Base-by-base conservation (phyloP, 1,140 invertebrate species). In the Nasonia giraulti region DNA sequence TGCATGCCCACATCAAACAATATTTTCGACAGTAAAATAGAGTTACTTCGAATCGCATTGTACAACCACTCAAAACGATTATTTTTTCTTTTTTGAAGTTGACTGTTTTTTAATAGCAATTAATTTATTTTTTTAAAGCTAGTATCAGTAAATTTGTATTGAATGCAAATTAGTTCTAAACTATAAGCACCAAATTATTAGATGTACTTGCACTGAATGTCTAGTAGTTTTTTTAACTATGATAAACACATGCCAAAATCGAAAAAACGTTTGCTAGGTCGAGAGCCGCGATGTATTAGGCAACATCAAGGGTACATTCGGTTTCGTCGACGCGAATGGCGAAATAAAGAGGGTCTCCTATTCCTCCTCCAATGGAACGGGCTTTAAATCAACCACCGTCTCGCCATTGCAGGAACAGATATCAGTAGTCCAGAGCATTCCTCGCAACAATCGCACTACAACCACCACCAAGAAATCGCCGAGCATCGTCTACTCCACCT, bases 341-440 rank as follows among this genome's bases (percentile, higher is more conserved):
- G 95, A 97, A 90, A 95, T 97, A 80, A 97, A 97, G 92, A 94
- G 96, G 71, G 96, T 97, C n/a, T 96, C 97, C 7, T 98, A 98
- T 91, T 95, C 95, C 8, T 94, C 94, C 6, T 94, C 90, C 66
- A 94, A 94, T 86, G 92, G 94, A 85, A 93, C 94, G n/a, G 94
- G 94, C 23, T 94, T 93, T 92, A 91, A 93, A 93, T 89, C 91
- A 86, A 92, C 92, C 87, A 91, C 91, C 82, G 87, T 93, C 86
- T 91, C 92, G 71, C 92, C 92, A 88, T 92, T 92, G 75, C 91
- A 93, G 87, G 92, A 94, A 91, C 89, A 92, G 62, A 89, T 93
- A 23, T 93, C 93, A 2, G 93, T 94, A 3, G 93, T 93, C 5
- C 93, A 94, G 91, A 92, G 92, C 85, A 93, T 93, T 62, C 93